Evolutionary conservation across 2,888 invertebrate species (phyloP).

Genomic region (Amphimallon solstitiale): DNA sequence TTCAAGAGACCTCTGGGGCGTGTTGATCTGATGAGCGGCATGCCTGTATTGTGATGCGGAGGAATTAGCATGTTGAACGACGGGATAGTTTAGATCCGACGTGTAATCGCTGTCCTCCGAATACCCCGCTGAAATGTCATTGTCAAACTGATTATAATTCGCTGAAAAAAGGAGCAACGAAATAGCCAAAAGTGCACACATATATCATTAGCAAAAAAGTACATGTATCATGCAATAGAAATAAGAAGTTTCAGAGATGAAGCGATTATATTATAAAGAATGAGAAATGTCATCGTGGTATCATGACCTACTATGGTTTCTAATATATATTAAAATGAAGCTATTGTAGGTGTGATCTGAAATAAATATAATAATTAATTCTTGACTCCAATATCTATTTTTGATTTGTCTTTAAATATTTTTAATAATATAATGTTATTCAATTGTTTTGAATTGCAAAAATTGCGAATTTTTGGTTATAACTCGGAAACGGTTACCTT

Average conservation of each 20-base stretch:
- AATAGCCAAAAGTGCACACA: conserved; percentile 23
- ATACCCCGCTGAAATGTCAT: conserved; percentile 81
- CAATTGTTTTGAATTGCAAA: too few relatives aligned
- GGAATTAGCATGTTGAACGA: conserved; percentile 89
- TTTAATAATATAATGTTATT: too few relatives aligned
- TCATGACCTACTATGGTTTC: too few relatives aligned
- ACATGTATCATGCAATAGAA: background rate
- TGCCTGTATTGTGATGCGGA: conserved; percentile 89
- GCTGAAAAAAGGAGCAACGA: conserved; percentile 56
- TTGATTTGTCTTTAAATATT: too few relatives aligned
- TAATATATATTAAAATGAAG: too few relatives aligned
- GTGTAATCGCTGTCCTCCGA: conserved; percentile 98
- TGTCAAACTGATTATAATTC: conserved; percentile 61
- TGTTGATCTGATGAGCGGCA: conserved; percentile 81
- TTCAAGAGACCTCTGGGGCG: conserved; percentile 81
- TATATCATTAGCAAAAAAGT: background rate
- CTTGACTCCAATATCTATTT: too few relatives aligned
- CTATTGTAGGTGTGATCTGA: too few relatives aligned
- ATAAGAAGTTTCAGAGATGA: background rate
- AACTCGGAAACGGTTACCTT: too few relatives aligned
- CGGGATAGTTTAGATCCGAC: conserved; percentile 94
- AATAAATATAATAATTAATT: too few relatives aligned
- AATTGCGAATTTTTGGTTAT: too few relatives aligned
- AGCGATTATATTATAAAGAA: too few relatives aligned
- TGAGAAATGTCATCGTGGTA: too few relatives aligned